Conservation (phyloP, 2,797 vertebrate genomes). For the Salmo trutta region DNA sequence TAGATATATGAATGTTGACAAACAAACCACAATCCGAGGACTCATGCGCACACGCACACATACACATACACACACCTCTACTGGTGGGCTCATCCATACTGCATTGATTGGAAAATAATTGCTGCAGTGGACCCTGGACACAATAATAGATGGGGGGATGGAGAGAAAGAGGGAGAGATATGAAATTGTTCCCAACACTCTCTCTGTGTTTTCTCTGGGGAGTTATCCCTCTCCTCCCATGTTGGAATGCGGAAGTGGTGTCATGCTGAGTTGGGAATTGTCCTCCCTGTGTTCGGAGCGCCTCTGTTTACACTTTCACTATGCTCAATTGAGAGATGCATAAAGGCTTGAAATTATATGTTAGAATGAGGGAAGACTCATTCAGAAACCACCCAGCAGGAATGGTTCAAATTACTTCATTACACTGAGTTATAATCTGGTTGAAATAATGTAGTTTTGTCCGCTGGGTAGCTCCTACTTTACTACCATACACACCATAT, state of each 20-base stretch:
- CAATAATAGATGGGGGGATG: neutral
- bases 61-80: slow-evolving; percentile 26
- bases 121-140: neutral
- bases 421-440: neutral
- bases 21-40: neutral
- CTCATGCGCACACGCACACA: neutral
- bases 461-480: neutral
- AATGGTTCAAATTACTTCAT: neutral
- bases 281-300: neutral
- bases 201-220: slow-evolving; percentile 1
- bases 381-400: neutral
- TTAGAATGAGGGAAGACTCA: neutral
- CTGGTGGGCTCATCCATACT: slow-evolving; percentile 11
- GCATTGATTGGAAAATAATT: neutral
- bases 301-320: neutral
- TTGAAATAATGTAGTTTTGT: neutral
- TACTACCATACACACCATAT: too few relatives aligned
- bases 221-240: neutral
- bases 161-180: neutral
- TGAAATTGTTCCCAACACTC: neutral
- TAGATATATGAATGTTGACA: neutral
- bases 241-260: neutral
- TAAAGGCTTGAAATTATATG: neutral
- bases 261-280: slow-evolving; percentile 16
- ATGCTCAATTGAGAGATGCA: slow-evolving; percentile 16